Evolutionary conservation across 1,140 invertebrate genomes (phyloP).

Genomic region (Zelostemma sp.): DNA sequence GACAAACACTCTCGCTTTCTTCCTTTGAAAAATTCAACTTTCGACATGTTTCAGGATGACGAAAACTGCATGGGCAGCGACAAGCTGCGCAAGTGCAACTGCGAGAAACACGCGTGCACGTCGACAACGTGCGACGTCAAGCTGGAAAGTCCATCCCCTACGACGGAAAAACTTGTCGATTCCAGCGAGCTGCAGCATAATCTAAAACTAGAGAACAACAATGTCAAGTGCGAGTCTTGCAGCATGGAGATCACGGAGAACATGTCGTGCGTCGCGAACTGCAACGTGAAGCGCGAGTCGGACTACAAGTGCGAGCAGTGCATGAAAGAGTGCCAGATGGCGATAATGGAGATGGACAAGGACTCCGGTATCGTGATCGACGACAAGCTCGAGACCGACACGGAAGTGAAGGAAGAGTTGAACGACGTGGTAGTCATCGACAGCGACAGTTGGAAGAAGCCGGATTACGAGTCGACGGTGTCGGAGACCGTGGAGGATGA

Average conservation of each 20-base stretch:
- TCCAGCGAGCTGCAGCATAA: slow-evolving; percentile 48
- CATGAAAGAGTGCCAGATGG: slow-evolving; percentile 62
- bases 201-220: slow-evolving; percentile 66
- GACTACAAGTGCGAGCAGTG: slow-evolving; percentile 68
- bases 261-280: slow-evolving; percentile 59
- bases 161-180: slow-evolving; percentile 54
- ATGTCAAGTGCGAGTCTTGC: slow-evolving; percentile 67
- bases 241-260: slow-evolving; percentile 58
- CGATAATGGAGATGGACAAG: slow-evolving; percentile 66
- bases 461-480: slow-evolving; percentile 64
- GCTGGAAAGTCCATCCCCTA: slow-evolving; percentile 62
- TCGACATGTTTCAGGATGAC: slow-evolving; percentile 51
- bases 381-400: slow-evolving; percentile 64
- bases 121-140: slow-evolving; percentile 64
- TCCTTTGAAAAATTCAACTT: too few species aligned
- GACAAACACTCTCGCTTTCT: too few species aligned
- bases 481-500: slow-evolving; percentile 44
- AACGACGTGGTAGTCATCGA: slow-evolving; percentile 57
- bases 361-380: slow-evolving; percentile 65
- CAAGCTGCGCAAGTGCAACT: slow-evolving; percentile 59
- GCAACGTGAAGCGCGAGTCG: slow-evolving; percentile 66
- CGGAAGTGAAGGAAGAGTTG: slow-evolving; percentile 63
- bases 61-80: slow-evolving; percentile 52
- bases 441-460: slow-evolving; percentile 61
- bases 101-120: slow-evolving; percentile 60